Evolutionary conservation across 2,888 invertebrate species (phyloP).

Genomic region (Sthenelais limicola): DNA sequence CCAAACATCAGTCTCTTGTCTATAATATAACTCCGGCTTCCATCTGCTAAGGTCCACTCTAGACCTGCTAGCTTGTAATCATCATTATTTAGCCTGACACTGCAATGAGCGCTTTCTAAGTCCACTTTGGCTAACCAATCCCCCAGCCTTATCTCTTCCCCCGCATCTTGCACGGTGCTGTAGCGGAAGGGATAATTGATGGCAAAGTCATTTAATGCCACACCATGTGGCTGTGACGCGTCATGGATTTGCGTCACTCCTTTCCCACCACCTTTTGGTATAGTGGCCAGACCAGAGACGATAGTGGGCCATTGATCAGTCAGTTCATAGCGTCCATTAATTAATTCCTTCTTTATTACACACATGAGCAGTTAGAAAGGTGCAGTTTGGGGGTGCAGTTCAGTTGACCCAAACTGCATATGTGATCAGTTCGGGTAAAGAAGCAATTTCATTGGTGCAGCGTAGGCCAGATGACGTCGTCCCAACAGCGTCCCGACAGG

Average conservation of each 20-base stretch:
- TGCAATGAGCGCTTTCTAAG: neutral
- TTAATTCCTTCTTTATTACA: slow-evolving; percentile 22
- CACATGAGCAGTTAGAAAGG: too few species aligned
- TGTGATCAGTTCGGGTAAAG: too few species aligned
- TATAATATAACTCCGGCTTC: neutral
- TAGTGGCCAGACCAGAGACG: slow-evolving; percentile 28
- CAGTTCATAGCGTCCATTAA: slow-evolving; percentile 22
- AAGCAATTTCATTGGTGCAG: too few species aligned
- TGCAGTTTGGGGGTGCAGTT: too few species aligned
- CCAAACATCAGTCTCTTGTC: slow-evolving; percentile 27
- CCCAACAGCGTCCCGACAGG: too few species aligned
- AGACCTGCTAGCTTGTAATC: slow-evolving; percentile 11
- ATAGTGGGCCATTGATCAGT: neutral
- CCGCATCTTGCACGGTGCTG: slow-evolving; percentile 26
- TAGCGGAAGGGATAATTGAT: neutral
- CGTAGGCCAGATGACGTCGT: too few species aligned
- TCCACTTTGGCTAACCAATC: slow-evolving; percentile 30
- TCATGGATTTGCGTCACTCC: slow-evolving; percentile 28
- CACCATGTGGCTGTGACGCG: neutral
- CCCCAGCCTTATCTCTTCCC: neutral
- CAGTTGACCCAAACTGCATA: too few species aligned
- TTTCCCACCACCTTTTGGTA: neutral
- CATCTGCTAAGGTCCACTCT: slow-evolving; percentile 10
- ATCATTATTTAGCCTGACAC: neutral
- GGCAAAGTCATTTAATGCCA: slow-evolving; percentile 14